phyloP scores from a whole-genome alignment of 2,113 vertebrate species.

The Lonchura striata region DNA sequence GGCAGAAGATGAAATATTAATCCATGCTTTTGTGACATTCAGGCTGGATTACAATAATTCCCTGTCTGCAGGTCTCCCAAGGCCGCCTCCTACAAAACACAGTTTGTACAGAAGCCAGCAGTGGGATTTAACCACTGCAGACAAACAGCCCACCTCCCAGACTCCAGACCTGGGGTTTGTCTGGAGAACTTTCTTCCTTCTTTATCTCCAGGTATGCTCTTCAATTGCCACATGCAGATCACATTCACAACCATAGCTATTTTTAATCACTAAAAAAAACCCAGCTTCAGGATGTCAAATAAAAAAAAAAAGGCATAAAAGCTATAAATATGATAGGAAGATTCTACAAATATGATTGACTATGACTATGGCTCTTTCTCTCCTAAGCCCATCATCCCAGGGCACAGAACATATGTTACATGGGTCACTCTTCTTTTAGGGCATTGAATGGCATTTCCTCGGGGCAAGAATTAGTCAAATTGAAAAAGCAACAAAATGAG shows the following conservation, averaged over 20 bases:
- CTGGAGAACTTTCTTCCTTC: neutral
- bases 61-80: constrained; percentile 10
- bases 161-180: neutral
- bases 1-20: constrained; percentile 57
- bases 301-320: neutral
- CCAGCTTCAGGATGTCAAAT: neutral
- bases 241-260: neutral
- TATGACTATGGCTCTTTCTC: neutral
- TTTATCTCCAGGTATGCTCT: neutral
- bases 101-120: neutral
- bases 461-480: neutral
- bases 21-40: constrained; percentile 5
- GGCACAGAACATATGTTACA: neutral
- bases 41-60: constrained; percentile 46
- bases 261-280: neutral
- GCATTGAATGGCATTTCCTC: neutral
- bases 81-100: neutral
- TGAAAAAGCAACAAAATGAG: neutral
- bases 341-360: neutral
- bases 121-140: neutral
- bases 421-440: neutral
- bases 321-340: neutral
- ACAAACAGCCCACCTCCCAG: neutral
- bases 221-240: neutral
- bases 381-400: neutral